A percentile compares a stretch with the other conserved stretches of the same genome.
These are phyloP conservation scores for Tringa solitaria DNA, from an alignment of 2,113 vertebrate species.

Conservation along the genomic window DNA sequence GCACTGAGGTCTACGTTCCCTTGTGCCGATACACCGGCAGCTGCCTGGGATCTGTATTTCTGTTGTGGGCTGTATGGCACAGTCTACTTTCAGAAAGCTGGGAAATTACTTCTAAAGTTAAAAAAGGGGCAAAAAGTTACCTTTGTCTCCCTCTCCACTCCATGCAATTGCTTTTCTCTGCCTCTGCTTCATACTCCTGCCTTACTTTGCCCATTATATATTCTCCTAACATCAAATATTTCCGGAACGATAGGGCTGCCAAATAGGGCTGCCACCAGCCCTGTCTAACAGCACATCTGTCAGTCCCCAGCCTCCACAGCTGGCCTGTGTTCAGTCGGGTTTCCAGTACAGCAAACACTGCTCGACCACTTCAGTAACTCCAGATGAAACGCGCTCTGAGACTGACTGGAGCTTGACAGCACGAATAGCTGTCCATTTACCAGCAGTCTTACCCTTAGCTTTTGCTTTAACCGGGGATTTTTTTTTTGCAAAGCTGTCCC, in stretches of 20 bases:
- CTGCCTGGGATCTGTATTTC: background rate
- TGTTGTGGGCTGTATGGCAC: background rate
- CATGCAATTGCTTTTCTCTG: background rate
- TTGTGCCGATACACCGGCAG: background rate
- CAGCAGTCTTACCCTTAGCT: background rate
- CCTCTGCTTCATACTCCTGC: background rate
- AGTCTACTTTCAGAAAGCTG: background rate
- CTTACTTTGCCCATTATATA: background rate
- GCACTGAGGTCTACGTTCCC: background rate
- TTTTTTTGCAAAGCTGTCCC: background rate
- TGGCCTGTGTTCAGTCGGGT: background rate
- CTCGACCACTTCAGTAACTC: accelerated
- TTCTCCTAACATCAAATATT: background rate
- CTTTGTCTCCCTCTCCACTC: background rate
- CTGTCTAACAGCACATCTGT: background rate
- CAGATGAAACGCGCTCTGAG: background rate
- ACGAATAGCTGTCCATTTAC: background rate
- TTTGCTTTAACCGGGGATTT: background rate
- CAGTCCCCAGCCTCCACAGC: background rate
- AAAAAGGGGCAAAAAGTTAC: background rate
- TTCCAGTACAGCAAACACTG: background rate
- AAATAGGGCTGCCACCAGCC: background rate
- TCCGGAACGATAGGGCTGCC: background rate
- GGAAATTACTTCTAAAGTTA: background rate
- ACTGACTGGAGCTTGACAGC: background rate